Conservation (phyloP, 2,888 invertebrate genomes). For the Cantharis lateralis region DNA sequence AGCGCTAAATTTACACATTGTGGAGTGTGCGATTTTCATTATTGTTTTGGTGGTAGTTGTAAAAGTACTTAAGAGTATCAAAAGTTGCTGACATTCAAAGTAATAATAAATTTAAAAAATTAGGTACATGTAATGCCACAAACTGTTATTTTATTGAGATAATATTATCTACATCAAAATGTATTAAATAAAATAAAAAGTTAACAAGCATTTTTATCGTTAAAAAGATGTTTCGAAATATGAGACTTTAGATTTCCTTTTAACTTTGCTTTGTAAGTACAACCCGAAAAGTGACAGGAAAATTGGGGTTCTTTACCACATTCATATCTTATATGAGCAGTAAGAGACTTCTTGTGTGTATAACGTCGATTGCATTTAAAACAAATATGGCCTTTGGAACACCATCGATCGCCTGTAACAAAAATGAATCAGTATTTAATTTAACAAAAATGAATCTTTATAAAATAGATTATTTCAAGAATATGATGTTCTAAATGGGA, state of each 20-base stretch:
- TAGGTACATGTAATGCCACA: neutral
- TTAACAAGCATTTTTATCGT: neutral
- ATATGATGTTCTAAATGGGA: neutral
- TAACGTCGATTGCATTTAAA: slow-evolving; percentile 52
- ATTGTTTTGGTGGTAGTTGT: too few species aligned
- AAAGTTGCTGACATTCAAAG: too few species aligned
- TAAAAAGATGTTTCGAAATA: neutral
- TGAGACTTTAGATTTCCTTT: slow-evolving; percentile 10
- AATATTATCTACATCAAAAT: neutral
- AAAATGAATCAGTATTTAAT: neutral
- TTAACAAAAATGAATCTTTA: neutral
- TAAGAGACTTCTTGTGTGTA: slow-evolving; percentile 73
- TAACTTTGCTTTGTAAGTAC: slow-evolving; percentile 41
- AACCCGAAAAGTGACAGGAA: slow-evolving; percentile 41
- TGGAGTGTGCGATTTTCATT: too few species aligned
- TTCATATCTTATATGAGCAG: slow-evolving; percentile 71
- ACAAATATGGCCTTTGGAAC: neutral
- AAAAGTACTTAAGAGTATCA: too few species aligned
- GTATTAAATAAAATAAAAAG: neutral
- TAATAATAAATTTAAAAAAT: neutral
- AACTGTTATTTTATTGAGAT: neutral
- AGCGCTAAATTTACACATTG: too few species aligned
- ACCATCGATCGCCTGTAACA: neutral
- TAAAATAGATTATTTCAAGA: neutral
- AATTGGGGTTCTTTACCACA: slow-evolving; percentile 56